phyloP scores from a whole-genome alignment of 2,888 invertebrate species.

The Cylindroiulus punctatus region DNA sequence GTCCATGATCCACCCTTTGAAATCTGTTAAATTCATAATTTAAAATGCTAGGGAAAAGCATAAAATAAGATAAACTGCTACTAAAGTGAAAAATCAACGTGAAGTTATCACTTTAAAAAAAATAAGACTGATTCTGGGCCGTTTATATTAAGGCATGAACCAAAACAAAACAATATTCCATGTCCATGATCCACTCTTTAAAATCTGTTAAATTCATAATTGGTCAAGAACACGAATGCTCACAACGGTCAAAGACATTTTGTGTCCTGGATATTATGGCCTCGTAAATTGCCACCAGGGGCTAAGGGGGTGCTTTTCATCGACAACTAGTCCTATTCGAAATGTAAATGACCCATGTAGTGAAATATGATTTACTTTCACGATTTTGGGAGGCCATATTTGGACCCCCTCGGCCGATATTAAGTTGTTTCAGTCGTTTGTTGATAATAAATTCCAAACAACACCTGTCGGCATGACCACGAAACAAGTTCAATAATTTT shows the following conservation, averaged over 20 bases:
- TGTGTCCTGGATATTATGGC: background rate
- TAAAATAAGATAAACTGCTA: too few relatives aligned
- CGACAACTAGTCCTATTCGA: background rate
- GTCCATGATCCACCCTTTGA: too few relatives aligned
- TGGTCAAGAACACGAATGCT: too few relatives aligned
- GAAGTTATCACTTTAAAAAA: too few relatives aligned
- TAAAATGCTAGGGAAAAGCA: too few relatives aligned
- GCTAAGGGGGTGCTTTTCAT: conserved; percentile 14
- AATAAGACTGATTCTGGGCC: too few relatives aligned
- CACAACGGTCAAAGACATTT: background rate
- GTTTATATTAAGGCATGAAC: too few relatives aligned
- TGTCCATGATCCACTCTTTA: too few relatives aligned
- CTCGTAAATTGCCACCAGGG: conserved; percentile 29
- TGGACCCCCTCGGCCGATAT: background rate
- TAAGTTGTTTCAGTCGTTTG: conserved; percentile 14
- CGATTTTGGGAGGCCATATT: conserved; percentile 11
- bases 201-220: too few relatives aligned
- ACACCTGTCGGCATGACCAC: background rate
- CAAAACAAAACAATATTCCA: too few relatives aligned
- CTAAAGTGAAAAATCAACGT: too few relatives aligned
- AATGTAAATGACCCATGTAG: conserved; percentile 2
- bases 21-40: too few relatives aligned
- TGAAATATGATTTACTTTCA: conserved; percentile 31
- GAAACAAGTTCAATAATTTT: conserved; percentile 13
- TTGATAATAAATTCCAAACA: background rate